A percentile compares a stretch with the other conserved stretches of the same genome.
Conservation (phyloP, 2,888 invertebrate genomes). For the Microdon myrmicae region DNA sequence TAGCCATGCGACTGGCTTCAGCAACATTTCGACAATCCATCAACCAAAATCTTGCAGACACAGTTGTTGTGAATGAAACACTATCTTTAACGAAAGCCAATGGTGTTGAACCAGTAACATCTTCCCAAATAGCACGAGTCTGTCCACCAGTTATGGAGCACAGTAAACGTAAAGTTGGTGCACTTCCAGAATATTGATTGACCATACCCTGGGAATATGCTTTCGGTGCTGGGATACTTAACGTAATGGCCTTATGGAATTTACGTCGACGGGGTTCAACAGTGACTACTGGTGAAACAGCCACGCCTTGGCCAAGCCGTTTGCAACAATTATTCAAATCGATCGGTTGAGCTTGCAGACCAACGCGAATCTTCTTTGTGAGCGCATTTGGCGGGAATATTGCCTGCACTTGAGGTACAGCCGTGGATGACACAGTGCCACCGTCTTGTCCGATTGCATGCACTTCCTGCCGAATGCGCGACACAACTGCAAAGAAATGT, state of each 20-base stretch:
- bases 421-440: conserved; percentile 92
- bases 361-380: conserved; percentile 99
- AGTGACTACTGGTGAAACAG: conserved; percentile 97
- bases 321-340: conserved; percentile 85
- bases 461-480: conserved; percentile 94
- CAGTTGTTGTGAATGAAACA: conserved; percentile 98
- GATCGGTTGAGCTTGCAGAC: conserved; percentile 96
- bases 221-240: conserved; percentile 91
- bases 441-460: conserved; percentile 98
- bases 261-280: conserved; percentile 97
- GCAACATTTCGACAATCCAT: conserved; percentile 97
- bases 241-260: conserved; percentile 98
- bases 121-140: conserved; percentile 98
- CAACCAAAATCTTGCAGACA: conserved; percentile 97
- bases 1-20: conserved; percentile 96
- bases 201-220: conserved; percentile 76
- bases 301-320: conserved; percentile 93
- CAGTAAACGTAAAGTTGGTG: conserved; percentile 87
- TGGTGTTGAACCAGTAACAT: conserved; percentile 98
- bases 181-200: conserved; percentile 82
- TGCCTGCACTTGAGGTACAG: conserved; percentile 87
- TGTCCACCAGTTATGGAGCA: conserved; percentile 98
- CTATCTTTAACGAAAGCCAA: conserved; percentile 96
- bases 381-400: conserved; percentile 94
- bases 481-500: conserved; percentile 96